Base-by-base conservation (phyloP, 2,888 invertebrate genomes). In the Odontocolon sp. region DNA sequence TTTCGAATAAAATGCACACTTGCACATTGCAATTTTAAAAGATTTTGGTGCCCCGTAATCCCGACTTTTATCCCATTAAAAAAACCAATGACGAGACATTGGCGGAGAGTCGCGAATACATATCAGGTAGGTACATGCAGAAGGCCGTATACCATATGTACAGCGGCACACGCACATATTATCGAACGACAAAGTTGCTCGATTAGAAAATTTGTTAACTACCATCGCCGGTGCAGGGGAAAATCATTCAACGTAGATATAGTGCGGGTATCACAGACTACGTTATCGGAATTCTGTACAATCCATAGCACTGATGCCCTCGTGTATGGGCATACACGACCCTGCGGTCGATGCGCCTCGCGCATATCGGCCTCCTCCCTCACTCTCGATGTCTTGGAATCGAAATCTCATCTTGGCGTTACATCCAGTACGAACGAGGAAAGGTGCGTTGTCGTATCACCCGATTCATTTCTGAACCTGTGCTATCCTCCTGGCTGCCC, bases 201-300 rank as follows among this genome's bases (percentile, higher is more conserved):
- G 31, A 61, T 45, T 18, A 45, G 31, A 42, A 61, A 26, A 45
- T 61, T 61, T 28, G 28, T 45, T 28, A 45, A 45, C 61, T 45
- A 18, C 3, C 28, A 40, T n/a, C n/a, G n/a, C n/a, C n/a, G n/a
- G n/a, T n/a, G n/a, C n/a, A 28, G 31, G 31, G 11, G 26, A 8
- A 18, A 16, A 40, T 16, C 31, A 45, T 31, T 18, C 42, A 31
- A 33, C 31, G 31, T 61, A n/a, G n/a, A n/a, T 31, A 33, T 45
- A 45, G n/a, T n/a, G 45, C 61, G 31, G 42, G 42, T 61, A 18
- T 21, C 42, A 21, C 18, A 14, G 23, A 31, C 16, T 18, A 6
- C 31, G 61, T 45, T 18, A 8, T 2, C 31, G 42, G 42, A 16
- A 11, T 61, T 28, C 9, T 28, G 26, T 16, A 42, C 26, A 26